Percentiles rank a stretch among this genome's conserved stretches.
phyloP scores from a whole-genome alignment of 2,113 vertebrate genomes.

The Leuciscus idus region DNA sequence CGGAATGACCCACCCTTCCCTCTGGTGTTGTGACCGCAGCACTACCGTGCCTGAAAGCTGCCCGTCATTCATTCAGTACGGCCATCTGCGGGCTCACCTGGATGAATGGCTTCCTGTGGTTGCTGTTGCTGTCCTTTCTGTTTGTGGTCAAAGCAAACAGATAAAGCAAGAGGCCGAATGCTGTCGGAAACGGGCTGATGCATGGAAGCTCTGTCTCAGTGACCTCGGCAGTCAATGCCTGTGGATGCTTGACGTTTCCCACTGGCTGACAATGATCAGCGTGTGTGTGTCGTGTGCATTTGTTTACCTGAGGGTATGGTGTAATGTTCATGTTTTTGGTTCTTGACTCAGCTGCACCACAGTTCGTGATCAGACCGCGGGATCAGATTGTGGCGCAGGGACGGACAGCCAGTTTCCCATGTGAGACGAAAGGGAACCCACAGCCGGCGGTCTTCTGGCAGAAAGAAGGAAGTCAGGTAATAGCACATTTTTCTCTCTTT shows the following conservation, averaged over 20 bases:
- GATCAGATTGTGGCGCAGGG: slow-evolving; percentile 98
- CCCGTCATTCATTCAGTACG: slow-evolving; percentile 76
- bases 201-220: slow-evolving; percentile 53
- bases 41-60: slow-evolving; percentile 42
- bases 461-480: slow-evolving; percentile 97
- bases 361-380: slow-evolving; percentile 96
- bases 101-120: slow-evolving; percentile 76
- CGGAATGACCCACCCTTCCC: slow-evolving; percentile 42
- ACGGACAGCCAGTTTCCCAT: slow-evolving; percentile 92
- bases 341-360: slow-evolving; percentile 87
- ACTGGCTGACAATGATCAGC: background rate
- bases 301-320: background rate
- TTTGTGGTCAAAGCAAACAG: slow-evolving; percentile 47
- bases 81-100: slow-evolving; percentile 57
- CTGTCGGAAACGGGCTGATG: slow-evolving; percentile 42
- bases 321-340: slow-evolving; percentile 20
- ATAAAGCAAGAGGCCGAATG: slow-evolving; percentile 19
- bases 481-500: slow-evolving; percentile 34
- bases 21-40: slow-evolving; percentile 42
- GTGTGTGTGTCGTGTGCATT: background rate
- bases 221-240: slow-evolving; percentile 46
- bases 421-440: slow-evolving; percentile 97
- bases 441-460: slow-evolving; percentile 99
- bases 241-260: slow-evolving; percentile 21
- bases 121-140: slow-evolving; percentile 55